Percentiles rank a stretch among this genome's conserved stretches.
Conservation (phyloP, 2,888 invertebrate genomes). For the Drosophila merina region DNA sequence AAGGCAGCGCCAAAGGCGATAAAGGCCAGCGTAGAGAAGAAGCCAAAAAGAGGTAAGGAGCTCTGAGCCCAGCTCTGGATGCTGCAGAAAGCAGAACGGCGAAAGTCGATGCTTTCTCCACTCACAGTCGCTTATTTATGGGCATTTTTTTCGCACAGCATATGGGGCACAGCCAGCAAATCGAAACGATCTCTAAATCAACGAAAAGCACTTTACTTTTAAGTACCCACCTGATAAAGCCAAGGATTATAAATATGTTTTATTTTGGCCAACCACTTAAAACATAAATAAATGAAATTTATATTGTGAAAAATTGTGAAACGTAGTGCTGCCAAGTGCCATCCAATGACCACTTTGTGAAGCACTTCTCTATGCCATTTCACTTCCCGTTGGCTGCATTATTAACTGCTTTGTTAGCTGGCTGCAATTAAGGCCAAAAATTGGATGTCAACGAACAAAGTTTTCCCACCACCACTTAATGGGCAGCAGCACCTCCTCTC, state of each 20-base stretch:
- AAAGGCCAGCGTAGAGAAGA: slow-evolving; percentile 47
- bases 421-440: slow-evolving; percentile 37
- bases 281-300: background rate
- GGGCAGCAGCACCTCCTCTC: background rate
- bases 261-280: background rate
- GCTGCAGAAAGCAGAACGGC: slow-evolving; percentile 23
- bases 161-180: slow-evolving; percentile 23
- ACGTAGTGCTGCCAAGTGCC: slow-evolving; percentile 9
- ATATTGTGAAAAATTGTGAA: slow-evolving; percentile 2
- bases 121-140: slow-evolving; percentile 70
- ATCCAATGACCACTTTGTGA: slow-evolving; percentile 23
- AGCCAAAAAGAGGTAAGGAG: slow-evolving; percentile 17
- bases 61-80: slow-evolving; percentile 1
- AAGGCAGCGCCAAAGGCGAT: slow-evolving; percentile 73
- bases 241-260: background rate
- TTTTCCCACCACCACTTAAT: slow-evolving; percentile 29
- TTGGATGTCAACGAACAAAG: slow-evolving; percentile 36
- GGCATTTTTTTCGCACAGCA: slow-evolving; percentile 34
- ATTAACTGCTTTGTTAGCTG: slow-evolving; percentile 44
- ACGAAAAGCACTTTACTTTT: slow-evolving; percentile 2
- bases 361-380: slow-evolving; percentile 31
- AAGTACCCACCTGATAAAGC: background rate
- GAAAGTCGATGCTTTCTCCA: slow-evolving; percentile 54
- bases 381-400: slow-evolving; percentile 35
- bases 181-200: slow-evolving; percentile 34